Evolutionary conservation across 2,113 vertebrate species (phyloP).

Genomic region (Paradisaea rubra): DNA sequence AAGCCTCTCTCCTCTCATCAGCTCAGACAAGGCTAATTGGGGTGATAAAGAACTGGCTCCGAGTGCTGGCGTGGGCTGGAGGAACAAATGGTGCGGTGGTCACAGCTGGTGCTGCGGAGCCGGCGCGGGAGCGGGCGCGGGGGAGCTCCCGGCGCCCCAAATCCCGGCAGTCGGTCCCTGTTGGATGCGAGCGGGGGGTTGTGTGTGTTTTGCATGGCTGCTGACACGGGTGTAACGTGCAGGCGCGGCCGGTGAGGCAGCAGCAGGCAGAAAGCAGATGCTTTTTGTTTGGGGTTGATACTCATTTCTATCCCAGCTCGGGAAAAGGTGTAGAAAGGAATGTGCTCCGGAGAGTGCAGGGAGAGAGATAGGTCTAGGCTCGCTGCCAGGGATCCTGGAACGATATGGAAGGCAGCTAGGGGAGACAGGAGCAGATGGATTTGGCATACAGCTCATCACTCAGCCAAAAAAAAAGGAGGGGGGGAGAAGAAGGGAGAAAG

Average conservation of each 20-base stretch:
- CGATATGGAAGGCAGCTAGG: conserved; percentile 61
- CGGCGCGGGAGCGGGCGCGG: conserved; percentile 24
- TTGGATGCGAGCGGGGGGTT: background rate
- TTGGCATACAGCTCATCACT: conserved; percentile 63
- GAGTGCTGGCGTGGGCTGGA: conserved; percentile 13
- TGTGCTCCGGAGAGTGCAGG: conserved; percentile 46
- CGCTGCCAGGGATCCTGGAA: conserved; percentile 56
- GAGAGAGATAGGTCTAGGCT: conserved; percentile 61
- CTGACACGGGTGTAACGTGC: conserved; percentile 31
- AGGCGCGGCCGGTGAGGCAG: conserved; percentile 29
- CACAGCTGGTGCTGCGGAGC: conserved; percentile 43
- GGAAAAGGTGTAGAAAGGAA: conserved; percentile 60
- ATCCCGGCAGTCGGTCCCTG: background rate
- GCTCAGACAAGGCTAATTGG: conserved; percentile 55
- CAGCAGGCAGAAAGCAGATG: conserved; percentile 42
- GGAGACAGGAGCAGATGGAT: conserved; percentile 67
- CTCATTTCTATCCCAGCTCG: conserved; percentile 31
- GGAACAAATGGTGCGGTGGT: conserved; percentile 38
- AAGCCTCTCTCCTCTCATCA: conserved; percentile 57
- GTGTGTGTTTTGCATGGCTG: conserved; percentile 39
- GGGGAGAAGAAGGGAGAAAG: background rate
- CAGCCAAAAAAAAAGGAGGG: background rate
- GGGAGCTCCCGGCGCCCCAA: conserved; percentile 3
- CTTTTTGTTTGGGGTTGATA: conserved; percentile 53
- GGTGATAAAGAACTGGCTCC: conserved; percentile 45